Conservation (phyloP, 2,888 invertebrate genomes). For the Xylophagus ater region DNA sequence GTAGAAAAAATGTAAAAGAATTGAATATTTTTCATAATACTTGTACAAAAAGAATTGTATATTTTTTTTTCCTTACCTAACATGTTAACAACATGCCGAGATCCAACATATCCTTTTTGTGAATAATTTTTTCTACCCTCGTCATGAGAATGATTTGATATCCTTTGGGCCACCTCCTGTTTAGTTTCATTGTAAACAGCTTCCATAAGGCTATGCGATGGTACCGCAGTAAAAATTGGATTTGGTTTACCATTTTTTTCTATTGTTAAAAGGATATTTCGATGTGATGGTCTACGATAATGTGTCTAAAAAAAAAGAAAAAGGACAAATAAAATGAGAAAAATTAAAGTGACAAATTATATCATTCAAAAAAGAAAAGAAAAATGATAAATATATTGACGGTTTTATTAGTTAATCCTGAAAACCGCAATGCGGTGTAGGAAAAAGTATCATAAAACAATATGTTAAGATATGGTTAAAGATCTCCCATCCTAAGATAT, state of each 20-base stretch:
- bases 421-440: too few species aligned
- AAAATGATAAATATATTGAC: too few species aligned
- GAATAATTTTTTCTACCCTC: slow-evolving; percentile 38
- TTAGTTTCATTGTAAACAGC: slow-evolving; percentile 11
- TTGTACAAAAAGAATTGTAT: neutral
- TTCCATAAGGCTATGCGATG: slow-evolving; percentile 13
- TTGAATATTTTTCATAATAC: too few species aligned
- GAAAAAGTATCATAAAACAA: too few species aligned
- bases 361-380: neutral
- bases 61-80: slow-evolving; percentile 39
- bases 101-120: slow-evolving; percentile 32
- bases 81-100: slow-evolving; percentile 46
- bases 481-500: too few species aligned
- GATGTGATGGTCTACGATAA: slow-evolving; percentile 13
- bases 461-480: too few species aligned
- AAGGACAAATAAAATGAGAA: neutral
- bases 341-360: neutral
- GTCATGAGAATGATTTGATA: slow-evolving; percentile 17
- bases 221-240: slow-evolving; percentile 8
- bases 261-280: slow-evolving; percentile 12
- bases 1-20: too few species aligned
- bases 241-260: slow-evolving; percentile 15
- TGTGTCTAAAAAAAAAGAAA: slow-evolving; percentile 10
- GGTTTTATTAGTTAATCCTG: too few species aligned
- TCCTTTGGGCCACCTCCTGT: slow-evolving; percentile 4